phyloP scores from a whole-genome alignment of 1,140 invertebrate species.

The Sitobion miscanthi region DNA sequence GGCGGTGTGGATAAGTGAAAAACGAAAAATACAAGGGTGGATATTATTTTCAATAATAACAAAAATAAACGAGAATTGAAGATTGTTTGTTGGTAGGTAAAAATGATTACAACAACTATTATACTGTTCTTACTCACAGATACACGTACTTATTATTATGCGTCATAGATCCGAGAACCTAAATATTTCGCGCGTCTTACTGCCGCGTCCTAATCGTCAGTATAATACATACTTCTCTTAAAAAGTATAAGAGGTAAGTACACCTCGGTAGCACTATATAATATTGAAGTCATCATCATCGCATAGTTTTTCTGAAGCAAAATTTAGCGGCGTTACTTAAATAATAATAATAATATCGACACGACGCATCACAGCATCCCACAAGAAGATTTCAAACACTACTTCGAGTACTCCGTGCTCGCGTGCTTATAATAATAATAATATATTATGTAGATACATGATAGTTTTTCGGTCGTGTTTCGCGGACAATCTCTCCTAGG shows the following conservation, averaged over 20 bases:
- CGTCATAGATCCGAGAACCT: not conserved
- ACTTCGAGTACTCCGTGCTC: too few relatives aligned
- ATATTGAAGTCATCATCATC: not conserved
- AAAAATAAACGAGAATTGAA: not conserved
- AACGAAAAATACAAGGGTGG: not conserved
- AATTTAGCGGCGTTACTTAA: not conserved
- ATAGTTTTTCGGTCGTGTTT: not conserved
- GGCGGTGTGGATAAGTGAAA: not conserved
- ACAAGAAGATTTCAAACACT: not conserved
- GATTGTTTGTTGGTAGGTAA: not conserved
- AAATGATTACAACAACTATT: not conserved
- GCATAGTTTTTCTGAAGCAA: not conserved
- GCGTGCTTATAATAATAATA: not conserved
- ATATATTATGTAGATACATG: not conserved
- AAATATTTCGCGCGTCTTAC: not conserved
- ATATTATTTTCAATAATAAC: not conserved
- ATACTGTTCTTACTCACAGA: not conserved
- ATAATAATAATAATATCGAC: not conserved
- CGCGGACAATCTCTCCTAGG: not conserved
- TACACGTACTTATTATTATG: not conserved
- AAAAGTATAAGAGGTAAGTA: not conserved
- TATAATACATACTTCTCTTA: not conserved
- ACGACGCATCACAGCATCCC: not conserved
- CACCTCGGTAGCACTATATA: not conserved
- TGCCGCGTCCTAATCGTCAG: too few relatives aligned